phyloP scores from a whole-genome alignment of 2,113 vertebrate species.

The Rousettus leschenaultii region DNA sequence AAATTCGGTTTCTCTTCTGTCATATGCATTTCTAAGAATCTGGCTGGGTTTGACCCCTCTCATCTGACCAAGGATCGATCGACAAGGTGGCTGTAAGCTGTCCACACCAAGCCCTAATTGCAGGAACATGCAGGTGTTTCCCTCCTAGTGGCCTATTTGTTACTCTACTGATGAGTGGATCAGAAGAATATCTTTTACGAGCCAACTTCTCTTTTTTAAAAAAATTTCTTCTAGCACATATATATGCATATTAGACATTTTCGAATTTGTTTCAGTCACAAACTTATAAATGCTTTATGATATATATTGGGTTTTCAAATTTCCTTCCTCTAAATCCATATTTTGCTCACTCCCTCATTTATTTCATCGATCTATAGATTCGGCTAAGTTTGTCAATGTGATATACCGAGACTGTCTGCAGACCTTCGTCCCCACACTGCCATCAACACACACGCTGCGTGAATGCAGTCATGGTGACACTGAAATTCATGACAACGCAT shows the following conservation, averaged over 20 bases:
- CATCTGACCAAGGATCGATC: background rate
- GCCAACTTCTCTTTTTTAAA: background rate
- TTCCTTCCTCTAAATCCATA: background rate
- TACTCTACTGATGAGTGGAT: background rate
- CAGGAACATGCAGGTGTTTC: background rate
- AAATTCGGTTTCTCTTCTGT: background rate
- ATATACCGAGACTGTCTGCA: background rate
- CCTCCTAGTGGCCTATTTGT: background rate
- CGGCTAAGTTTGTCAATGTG: background rate
- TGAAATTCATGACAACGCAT: background rate
- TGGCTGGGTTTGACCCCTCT: background rate
- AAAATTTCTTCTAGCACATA: background rate
- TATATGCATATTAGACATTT: background rate
- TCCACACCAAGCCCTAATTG: background rate
- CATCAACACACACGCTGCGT: background rate
- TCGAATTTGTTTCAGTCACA: background rate
- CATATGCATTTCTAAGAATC: background rate
- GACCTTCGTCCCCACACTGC: too few species aligned
- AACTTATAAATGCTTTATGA: background rate
- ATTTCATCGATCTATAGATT: background rate
- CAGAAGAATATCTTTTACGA: background rate
- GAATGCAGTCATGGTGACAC: background rate
- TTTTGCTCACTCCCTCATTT: background rate
- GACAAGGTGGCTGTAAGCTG: background rate
- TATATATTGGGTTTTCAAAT: background rate